Evolutionary conservation across 2,888 invertebrate genomes (phyloP), one percentile per base, ranked within the genome.

Genomic region (Ecliptopera silaceata): DNA sequence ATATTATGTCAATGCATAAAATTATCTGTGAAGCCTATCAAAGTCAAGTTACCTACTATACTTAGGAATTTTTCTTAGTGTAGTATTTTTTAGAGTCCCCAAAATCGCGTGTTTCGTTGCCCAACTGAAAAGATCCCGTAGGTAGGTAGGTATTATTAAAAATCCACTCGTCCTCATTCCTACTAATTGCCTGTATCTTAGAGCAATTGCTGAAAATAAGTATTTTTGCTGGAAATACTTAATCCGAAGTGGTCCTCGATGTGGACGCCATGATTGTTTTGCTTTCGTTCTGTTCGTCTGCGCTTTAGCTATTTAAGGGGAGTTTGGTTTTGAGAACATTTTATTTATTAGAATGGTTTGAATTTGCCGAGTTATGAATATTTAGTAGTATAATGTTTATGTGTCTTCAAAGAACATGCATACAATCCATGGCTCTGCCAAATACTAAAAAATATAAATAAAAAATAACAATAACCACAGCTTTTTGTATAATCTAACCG

Each of bases 141-240:
- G 42, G 51, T 46, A 36, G 41, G 51, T 53, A 56, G 61, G 59
- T 64, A 64, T 68, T 70, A 70, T 72, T 64, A 71, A 74, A 71
- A 72, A 71, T 69, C 70, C 57, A 65, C 70, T 73, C 61, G 61
- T 64, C 64, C 65, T 65, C 64, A 67, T 70, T 70, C 64, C 64
- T 61, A 58, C 68, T 78, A 79, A 80, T 79, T 79, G 74, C 71
- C 72, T 69, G 51, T 59, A 56, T 60, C 56, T 53, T 53, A 56
- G 26, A 43, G 46, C 61, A 60, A 68, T 61, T 65, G 64, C 62
- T 56, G 65, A 49, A 26, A 60, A 61, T 63, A 54, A 52, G 51
- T 57, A 63, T 55, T 59, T 53, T 59, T 31, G 48, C 20, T 45
- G 52, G 58, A 50, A 57, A 54, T 54, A 26, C 26, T 26, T 26